phyloP scores from a whole-genome alignment of 92 coral and sea anemone species.

The Plumapathes pennacea region DNA sequence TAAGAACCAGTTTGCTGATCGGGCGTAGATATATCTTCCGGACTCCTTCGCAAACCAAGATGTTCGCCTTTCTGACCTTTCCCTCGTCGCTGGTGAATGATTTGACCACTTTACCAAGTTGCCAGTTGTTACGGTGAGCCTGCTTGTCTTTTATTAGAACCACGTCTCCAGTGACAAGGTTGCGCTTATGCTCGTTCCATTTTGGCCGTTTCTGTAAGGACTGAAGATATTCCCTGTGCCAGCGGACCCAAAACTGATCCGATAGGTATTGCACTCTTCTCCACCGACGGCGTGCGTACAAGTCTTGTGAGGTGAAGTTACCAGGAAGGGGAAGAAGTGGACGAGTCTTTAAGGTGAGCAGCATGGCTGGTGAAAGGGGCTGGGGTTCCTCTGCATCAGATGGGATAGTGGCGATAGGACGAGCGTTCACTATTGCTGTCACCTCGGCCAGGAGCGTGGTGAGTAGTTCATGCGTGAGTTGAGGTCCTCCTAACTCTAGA shows the following conservation, averaged over 20 bases:
- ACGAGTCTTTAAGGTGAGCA: not conserved
- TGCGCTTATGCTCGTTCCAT: constrained; percentile 5
- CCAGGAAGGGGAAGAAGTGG: constrained; percentile 3
- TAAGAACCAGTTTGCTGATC: too few relatives aligned
- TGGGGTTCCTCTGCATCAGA: constrained; percentile 1
- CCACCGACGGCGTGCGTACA: constrained; percentile 22
- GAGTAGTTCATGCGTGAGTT: constrained; percentile 1
- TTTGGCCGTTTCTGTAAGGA: constrained; percentile 7
- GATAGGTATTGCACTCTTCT: constrained; percentile 8
- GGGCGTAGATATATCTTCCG: too few relatives aligned
- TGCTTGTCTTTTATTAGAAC: not conserved
- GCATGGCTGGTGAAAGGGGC: too few relatives aligned
- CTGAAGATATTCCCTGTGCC: not conserved
- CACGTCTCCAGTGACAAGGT: not conserved
- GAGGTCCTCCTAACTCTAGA: constrained; percentile 1
- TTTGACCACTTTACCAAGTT: too few relatives aligned
- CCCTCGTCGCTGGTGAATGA: too few relatives aligned
- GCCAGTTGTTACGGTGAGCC: constrained; percentile 1
- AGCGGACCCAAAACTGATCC: too few relatives aligned
- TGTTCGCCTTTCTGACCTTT: too few relatives aligned
- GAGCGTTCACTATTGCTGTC: not conserved
- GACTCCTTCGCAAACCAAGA: too few relatives aligned
- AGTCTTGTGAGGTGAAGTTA: constrained; percentile 11
- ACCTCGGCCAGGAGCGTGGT: constrained; percentile 1
- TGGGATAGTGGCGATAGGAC: not conserved